Evolutionary conservation across 2,888 invertebrate species (phyloP), one percentile per base, ranked within the genome.

Genomic region (Imbricaverruca yamaguchii): DNA sequence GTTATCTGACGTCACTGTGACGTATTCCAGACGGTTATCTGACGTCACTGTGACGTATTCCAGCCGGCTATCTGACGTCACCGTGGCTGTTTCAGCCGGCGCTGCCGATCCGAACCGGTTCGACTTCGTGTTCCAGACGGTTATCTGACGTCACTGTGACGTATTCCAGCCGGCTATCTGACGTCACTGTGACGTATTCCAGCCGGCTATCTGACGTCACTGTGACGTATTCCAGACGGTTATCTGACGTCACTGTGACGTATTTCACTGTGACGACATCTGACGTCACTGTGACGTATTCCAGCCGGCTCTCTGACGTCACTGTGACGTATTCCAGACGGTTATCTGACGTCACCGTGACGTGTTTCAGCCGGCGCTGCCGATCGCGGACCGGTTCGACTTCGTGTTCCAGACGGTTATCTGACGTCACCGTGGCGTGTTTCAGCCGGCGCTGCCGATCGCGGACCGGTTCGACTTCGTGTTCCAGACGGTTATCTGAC

Each of bases 41-140:
- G n/a, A n/a, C n/a, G n/a, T n/a, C n/a, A n/a, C n/a, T n/a, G n/a
- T n/a, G n/a, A n/a, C n/a, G n/a, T n/a, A n/a, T n/a, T n/a, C n/a
- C 39, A 39, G 39, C 1, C 39, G 39, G 39, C 4, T 39, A 39
- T 1, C 39, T 39, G 39, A 39, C 39, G 39, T 39, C 39, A 39
- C 39, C 4, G 39, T 39, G 39, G 4, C 39, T 4, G 39, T 39
- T 39, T 39, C 79, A 55, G 57, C 61, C 80, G 25, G 3, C 13
- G 55, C 80, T 80, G 80, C 21, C 12, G 18, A 80, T 56, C 25
- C 23, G n/a, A 25, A 80, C 56, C 61, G 55, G 13, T 80, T 55
- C 21, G 61, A 80, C 18, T 80, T 83, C 83, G 81, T 83, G 18
- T 83, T 83, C 77, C 81, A 82, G 65, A 82, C 82, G 81, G 39